Base-by-base conservation (phyloP, 2,113 vertebrate genomes). In the Ochotona curzoniae region DNA sequence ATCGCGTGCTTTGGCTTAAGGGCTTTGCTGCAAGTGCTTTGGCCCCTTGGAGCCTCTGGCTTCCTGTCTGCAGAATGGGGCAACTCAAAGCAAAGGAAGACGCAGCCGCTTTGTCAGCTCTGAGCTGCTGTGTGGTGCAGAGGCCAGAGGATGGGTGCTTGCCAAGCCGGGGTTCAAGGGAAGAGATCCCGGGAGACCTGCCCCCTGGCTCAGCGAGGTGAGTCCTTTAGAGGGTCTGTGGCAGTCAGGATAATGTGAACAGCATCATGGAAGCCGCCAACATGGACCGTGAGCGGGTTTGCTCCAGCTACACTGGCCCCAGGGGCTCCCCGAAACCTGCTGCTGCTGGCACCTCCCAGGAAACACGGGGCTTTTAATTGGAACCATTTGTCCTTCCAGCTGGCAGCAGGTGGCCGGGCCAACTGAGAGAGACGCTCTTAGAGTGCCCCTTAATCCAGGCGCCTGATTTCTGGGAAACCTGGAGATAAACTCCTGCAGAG, bases 311-410 rank as follows among this genome's bases (percentile, higher is more conserved):
- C 71, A 2, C 12, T 32, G 51, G 38, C 71, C 90, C 76, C 26
- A 1, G 44, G 4, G 8, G 14, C 64, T 67, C 28, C 49, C 47
- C 38, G 1, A 0, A 7, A 28, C 70, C 18, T 87, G 5, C 70
- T 60, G 92, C 92, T 87, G 93, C n/a, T n/a, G n/a, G 81, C 32
- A 73, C 64, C 81, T 49, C 5, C 2, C 63, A 80, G 57, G 47
- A 61, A 54, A 47, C 69, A 35, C 9, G 8, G 25, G 73, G 57
- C 67, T 74, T 70, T 78, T 94, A 81, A 93, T 93, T 84, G 70
- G 92, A 96, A 93, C 74, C 88, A 4, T 84, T 57, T 94, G 96
- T 90, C 90, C 93, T 92, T 94, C 92, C 90, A 93, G 54, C 12
- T 12, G 78, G 70, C 47, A 0, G 92, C 93, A 92, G 95, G 96